Base-by-base conservation (phyloP, 2,113 vertebrate genomes). In the Campylomormyrus tamandua region DNA sequence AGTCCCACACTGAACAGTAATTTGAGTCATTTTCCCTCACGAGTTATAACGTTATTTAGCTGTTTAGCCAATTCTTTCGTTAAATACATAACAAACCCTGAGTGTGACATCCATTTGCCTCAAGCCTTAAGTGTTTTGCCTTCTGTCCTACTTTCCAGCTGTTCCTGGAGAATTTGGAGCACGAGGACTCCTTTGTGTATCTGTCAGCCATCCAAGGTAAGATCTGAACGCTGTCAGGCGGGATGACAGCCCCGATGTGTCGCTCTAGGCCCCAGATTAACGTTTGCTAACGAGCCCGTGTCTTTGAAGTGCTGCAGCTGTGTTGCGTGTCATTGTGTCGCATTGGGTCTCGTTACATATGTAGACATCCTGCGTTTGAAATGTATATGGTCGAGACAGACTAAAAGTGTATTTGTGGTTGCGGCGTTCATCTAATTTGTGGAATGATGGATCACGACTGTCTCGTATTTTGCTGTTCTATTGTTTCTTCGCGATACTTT, bases 191-290 rank as follows among this genome's bases (percentile, higher is more conserved):
- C 13, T 99, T 99, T 56, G 92, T 99, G 53, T 99, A 99, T 94
- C 96, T 99, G 87, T 99, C 98, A 7, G 98, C 98, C n/a, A 98
- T 99, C 94, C 98, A 99, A 96, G 98, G 98, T 99, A 95, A 96
- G 52, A 8, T 1, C 31, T 45, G 31, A 56, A 56, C 15, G 74
- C 35, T 1, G 74, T 31, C 74, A 0, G 74, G 6, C 74, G 35
- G 74, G 31, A 19, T 42, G 74, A 19, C 74, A 42, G 11, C 74
- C 74, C 74, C 8, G 35, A 19, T 77, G 35, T 19, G 31, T 77
- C 35, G 70, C 70, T 77, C n/a, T 39, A 39, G 70, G 74, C 35
- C 74, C 13, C 5, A 10, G 62, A 31, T 31, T 13, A 31, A 70
- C 39, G 74, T 80, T 17, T 42, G 74, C 74, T 35, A 42, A 70